A percentile compares a stretch with the other conserved stretches of the same genome.
Evolutionary conservation across 1,140 invertebrate species (phyloP).

Genomic region (Lepidotrigona ventralis): DNA sequence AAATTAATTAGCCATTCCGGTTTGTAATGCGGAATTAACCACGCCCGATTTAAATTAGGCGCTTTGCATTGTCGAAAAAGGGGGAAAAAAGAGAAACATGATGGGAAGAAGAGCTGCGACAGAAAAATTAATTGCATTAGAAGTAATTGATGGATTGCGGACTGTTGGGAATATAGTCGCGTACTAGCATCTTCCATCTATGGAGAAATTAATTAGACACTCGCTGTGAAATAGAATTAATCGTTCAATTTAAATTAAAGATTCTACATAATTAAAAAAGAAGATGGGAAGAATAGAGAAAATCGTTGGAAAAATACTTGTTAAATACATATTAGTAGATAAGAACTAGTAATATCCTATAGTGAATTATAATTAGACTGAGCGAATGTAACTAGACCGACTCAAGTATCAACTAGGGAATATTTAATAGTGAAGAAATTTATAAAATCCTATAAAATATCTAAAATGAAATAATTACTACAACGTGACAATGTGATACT

Average conservation of each 20-base stretch:
- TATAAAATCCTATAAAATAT: too few relatives aligned
- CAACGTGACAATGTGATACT: too few relatives aligned
- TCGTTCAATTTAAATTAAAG: background rate
- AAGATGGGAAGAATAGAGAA: too few relatives aligned
- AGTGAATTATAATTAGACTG: too few relatives aligned
- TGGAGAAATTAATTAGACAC: background rate
- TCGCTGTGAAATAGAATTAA: background rate
- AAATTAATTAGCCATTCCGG: conserved; percentile 26
- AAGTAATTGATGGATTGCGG: background rate
- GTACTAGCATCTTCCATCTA: background rate
- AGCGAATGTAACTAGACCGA: too few relatives aligned
- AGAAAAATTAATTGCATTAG: background rate
- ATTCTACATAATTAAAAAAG: background rate
- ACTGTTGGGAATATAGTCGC: background rate
- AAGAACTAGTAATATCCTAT: too few relatives aligned
- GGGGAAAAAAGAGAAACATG: background rate
- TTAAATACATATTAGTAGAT: too few relatives aligned
- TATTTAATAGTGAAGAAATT: too few relatives aligned
- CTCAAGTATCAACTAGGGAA: too few relatives aligned
- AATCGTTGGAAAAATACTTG: too few relatives aligned
- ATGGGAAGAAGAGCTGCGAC: background rate
- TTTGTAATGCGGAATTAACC: background rate
- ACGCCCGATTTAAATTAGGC: background rate
- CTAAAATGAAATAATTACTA: too few relatives aligned
- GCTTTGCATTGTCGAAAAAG: background rate